Evolutionary conservation across 2,888 invertebrate species (phyloP).

Genomic region (Megaustenia siamemsis): DNA sequence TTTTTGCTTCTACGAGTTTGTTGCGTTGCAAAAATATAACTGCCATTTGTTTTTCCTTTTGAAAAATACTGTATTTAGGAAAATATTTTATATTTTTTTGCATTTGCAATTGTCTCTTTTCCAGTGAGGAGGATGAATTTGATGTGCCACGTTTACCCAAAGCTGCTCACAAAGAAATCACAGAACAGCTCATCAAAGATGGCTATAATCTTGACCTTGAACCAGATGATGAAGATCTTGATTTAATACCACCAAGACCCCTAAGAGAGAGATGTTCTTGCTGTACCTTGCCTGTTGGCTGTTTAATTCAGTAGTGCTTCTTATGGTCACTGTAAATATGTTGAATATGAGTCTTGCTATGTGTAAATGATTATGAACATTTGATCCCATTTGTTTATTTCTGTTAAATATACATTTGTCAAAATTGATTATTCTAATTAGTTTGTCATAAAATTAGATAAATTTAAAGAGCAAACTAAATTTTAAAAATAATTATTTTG

Average conservation of each 20-base stretch:
- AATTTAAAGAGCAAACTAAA: too few species aligned
- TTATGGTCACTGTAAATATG: background rate
- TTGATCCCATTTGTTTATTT: background rate
- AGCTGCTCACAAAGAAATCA: conserved; percentile 82
- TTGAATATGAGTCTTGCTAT: background rate
- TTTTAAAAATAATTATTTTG: too few species aligned
- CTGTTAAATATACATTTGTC: background rate
- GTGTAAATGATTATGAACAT: background rate
- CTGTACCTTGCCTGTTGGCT: conserved; percentile 70
- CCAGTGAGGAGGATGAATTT: conserved; percentile 80
- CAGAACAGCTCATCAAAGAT: conserved; percentile 84
- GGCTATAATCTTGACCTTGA: conserved; percentile 83
- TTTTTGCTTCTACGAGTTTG: too few species aligned
- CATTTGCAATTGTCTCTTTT: conserved; percentile 74
- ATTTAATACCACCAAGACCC: conserved; percentile 81
- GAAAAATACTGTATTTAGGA: too few species aligned
- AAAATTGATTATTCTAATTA: too few species aligned
- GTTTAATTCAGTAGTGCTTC: conserved; percentile 47
- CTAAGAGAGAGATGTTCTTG: conserved; percentile 80
- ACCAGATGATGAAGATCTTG: conserved; percentile 82
- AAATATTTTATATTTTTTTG: too few species aligned
- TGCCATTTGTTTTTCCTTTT: too few species aligned
- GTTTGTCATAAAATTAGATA: too few species aligned
- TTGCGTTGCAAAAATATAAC: too few species aligned
- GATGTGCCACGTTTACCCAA: conserved; percentile 80